Conservation (phyloP, 1,140 invertebrate genomes). For the Apis dorsata region DNA sequence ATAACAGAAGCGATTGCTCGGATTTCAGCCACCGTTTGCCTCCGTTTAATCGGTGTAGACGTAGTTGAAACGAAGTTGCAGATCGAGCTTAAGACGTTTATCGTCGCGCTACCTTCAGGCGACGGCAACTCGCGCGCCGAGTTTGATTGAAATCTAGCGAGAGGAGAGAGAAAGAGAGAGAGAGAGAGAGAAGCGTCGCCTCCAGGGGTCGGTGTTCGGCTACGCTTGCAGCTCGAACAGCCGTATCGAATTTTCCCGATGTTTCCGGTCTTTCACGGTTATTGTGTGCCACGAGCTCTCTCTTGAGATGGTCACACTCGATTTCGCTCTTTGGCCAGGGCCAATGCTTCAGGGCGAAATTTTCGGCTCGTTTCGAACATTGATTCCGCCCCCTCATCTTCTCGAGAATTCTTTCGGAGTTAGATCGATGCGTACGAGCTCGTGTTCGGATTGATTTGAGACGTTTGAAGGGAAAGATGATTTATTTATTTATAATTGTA, state of each 20-base stretch:
- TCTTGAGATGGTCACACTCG: neutral
- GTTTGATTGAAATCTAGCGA: slow-evolving; percentile 45
- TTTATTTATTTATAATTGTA: no score
- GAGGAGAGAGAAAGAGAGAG: neutral
- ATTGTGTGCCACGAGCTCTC: neutral
- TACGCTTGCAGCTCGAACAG: neutral
- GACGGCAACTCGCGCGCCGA: slow-evolving; percentile 4
- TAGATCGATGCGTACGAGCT: neutral
- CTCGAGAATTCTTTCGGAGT: neutral
- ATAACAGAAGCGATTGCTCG: neutral
- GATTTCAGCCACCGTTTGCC: neutral
- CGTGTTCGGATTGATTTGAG: neutral
- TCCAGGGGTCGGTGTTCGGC: slow-evolving; percentile 1
- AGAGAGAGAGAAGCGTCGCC: neutral
- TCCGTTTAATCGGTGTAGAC: slow-evolving; percentile 18
- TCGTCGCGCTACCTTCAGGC: slow-evolving; percentile 13
- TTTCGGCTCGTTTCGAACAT: neutral
- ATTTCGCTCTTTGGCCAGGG: neutral
- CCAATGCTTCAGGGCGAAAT: neutral
- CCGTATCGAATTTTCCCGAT: slow-evolving; percentile 18
- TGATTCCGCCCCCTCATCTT: neutral
- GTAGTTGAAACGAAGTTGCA: slow-evolving; percentile 8
- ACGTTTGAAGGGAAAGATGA: no score
- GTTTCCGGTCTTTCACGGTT: slow-evolving; percentile 23
- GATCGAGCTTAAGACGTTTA: slow-evolving; percentile 41